Base-by-base conservation (phyloP, 2,888 invertebrate species). In the Callyntrura sp. region DNA sequence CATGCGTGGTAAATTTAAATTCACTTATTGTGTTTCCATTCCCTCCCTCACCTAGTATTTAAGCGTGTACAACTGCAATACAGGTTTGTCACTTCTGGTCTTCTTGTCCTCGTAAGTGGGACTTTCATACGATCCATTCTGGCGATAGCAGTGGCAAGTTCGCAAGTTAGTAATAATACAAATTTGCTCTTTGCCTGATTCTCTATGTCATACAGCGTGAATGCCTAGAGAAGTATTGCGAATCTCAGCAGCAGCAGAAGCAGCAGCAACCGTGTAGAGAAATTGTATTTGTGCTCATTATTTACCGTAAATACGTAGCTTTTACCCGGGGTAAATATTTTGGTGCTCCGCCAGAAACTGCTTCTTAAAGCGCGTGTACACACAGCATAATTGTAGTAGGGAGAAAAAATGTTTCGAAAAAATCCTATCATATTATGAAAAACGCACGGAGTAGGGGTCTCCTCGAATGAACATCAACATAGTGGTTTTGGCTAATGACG, bases 241-340 rank as follows among this genome's bases (percentile, higher is more conserved):
- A 70, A 70, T 70, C 25, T 23, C 45, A 70, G n/a, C n/a, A n/a
- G n/a, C n/a, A n/a, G n/a, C n/a, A n/a, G n/a, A n/a, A n/a, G n/a
- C n/a, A n/a, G n/a, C n/a, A n/a, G n/a, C n/a, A n/a, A n/a, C n/a
- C n/a, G n/a, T n/a, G n/a, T n/a, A n/a, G n/a, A n/a, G n/a, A n/a
- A n/a, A n/a, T n/a, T n/a, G 51, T 48, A 78, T 78, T 78, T 78
- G 28, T 78, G 51, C 78, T 51, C 78, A 85, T 76, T 45, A 85
- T 85, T 73, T 78, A 65, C 85, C 14, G 79, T 86, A 79, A 62
- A 79, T 55, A 57, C 51, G 79, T 60, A 76, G 85, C n/a, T n/a
- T n/a, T n/a, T n/a, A n/a, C n/a, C n/a, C n/a, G n/a, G n/a, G 55
- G 62, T 86, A 86, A 86, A 86, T 86, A 86, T 86, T 86, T 86